These are phyloP conservation scores for Cordylochernes scorpioides DNA, from an alignment of 2,888 invertebrate genomes.

Conservation along the genomic window DNA sequence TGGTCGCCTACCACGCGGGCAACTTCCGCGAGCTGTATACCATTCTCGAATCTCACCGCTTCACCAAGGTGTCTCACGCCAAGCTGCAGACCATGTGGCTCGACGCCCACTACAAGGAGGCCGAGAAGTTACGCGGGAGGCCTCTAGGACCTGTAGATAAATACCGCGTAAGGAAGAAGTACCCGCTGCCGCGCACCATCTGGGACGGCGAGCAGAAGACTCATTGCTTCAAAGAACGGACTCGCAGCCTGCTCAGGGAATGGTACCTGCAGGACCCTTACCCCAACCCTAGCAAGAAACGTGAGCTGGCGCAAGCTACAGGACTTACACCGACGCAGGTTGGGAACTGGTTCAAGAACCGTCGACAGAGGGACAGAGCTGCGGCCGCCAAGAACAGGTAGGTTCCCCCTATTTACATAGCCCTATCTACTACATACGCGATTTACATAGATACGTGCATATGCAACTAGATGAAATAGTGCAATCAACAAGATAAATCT, in stretches of 20 bases:
- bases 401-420: no score
- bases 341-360: slow-evolving; percentile 76
- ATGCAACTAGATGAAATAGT: no score
- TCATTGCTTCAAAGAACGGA: slow-evolving; percentile 79
- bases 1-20: slow-evolving; percentile 68
- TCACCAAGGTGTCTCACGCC: slow-evolving; percentile 61
- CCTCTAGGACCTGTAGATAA: slow-evolving; percentile 82
- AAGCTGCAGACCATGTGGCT: slow-evolving; percentile 74
- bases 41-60: slow-evolving; percentile 64
- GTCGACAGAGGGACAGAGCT: slow-evolving; percentile 58
- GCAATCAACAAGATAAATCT: no score
- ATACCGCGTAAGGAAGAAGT: slow-evolving; percentile 74
- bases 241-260: slow-evolving; percentile 72
- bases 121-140: slow-evolving; percentile 59
- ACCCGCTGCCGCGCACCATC: slow-evolving; percentile 63
- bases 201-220: slow-evolving; percentile 93
- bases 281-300: slow-evolving; percentile 74
- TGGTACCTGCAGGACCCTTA: slow-evolving; percentile 97
- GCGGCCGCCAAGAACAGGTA: slow-evolving; percentile 90
- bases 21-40: slow-evolving; percentile 66
- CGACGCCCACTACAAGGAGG: slow-evolving; percentile 76
- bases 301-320: slow-evolving; percentile 65
- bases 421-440: no score
- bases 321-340: slow-evolving; percentile 77
- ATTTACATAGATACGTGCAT: no score